phyloP scores from a whole-genome alignment of 2,888 invertebrate species.

The Andrena bucephala region DNA sequence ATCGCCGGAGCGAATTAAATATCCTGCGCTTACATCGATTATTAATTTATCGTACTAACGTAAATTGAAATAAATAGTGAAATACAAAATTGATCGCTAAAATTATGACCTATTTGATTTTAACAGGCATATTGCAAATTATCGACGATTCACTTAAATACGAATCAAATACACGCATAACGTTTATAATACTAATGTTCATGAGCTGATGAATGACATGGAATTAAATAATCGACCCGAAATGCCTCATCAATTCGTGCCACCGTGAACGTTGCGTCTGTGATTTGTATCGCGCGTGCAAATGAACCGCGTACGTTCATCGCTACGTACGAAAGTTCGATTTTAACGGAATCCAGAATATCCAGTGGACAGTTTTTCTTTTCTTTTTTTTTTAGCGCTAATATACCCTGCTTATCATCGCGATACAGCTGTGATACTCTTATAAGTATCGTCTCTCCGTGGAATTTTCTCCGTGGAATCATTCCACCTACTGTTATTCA shows the following conservation, averaged over 20 bases:
- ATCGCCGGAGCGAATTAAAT: conserved; percentile 42
- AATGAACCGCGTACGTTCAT: conserved; percentile 28
- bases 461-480: no score
- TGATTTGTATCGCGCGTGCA: conserved; percentile 28
- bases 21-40: conserved; percentile 45
- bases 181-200: conserved; percentile 34
- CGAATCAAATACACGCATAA: conserved; percentile 32
- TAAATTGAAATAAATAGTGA: conserved; percentile 52
- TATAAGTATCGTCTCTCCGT: conserved; percentile 12
- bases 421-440: conserved; percentile 19
- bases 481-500: conserved; percentile 13
- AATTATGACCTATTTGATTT: conserved; percentile 23
- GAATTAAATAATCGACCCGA: conserved; percentile 52
- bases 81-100: conserved; percentile 41
- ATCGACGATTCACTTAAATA: conserved; percentile 25
- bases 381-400: conserved; percentile 5
- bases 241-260: conserved; percentile 31
- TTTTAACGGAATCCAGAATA: conserved; percentile 5
- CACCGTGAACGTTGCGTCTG: conserved; percentile 18
- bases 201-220: conserved; percentile 34
- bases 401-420: conserved; percentile 40
- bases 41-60: conserved; percentile 17
- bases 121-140: conserved; percentile 10
- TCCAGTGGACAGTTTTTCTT: conserved; percentile 13
- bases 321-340: conserved; percentile 19